Evolutionary conservation across 1,140 invertebrate species (phyloP).

Genomic region (Cherax quadricarinatus): DNA sequence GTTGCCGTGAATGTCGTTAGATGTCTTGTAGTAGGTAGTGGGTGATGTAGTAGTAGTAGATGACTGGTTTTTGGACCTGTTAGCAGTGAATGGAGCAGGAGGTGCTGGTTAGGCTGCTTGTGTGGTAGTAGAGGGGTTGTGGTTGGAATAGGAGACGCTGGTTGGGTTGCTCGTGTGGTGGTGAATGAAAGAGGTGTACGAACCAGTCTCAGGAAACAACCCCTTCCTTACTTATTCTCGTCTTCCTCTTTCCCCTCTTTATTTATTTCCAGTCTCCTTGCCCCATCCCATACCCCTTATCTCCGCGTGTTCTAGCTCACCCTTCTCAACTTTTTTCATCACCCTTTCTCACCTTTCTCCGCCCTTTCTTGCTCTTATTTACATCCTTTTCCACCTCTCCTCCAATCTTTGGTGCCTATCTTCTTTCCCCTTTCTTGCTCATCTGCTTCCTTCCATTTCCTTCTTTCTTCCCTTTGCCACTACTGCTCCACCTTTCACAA

Average conservation of each 20-base stretch:
- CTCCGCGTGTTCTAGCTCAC: no score
- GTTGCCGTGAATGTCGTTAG: no score
- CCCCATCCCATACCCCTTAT: background rate
- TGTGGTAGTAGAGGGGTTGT: background rate
- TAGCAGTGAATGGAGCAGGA: background rate
- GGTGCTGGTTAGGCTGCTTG: background rate
- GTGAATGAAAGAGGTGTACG: conserved; percentile 3
- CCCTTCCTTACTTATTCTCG: background rate
- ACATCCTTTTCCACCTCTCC: no score
- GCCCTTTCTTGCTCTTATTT: no score
- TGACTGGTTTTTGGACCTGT: no score
- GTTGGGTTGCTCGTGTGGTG: background rate
- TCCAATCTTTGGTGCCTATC: no score
- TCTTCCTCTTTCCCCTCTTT: background rate
- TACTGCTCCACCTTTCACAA: background rate
- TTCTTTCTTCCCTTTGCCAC: background rate
- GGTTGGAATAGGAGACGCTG: background rate
- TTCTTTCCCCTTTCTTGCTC: background rate
- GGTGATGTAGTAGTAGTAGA: no score
- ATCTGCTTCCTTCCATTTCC: background rate
- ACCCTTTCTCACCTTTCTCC: no score
- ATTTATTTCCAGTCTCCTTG: no score
- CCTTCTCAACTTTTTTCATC: background rate
- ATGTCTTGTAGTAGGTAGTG: no score
- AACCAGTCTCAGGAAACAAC: conserved; percentile 11